Evolutionary conservation across 53 echinoderm and acorn worm genomes (phyloP).

Genomic region (Crossaster papposus): DNA sequence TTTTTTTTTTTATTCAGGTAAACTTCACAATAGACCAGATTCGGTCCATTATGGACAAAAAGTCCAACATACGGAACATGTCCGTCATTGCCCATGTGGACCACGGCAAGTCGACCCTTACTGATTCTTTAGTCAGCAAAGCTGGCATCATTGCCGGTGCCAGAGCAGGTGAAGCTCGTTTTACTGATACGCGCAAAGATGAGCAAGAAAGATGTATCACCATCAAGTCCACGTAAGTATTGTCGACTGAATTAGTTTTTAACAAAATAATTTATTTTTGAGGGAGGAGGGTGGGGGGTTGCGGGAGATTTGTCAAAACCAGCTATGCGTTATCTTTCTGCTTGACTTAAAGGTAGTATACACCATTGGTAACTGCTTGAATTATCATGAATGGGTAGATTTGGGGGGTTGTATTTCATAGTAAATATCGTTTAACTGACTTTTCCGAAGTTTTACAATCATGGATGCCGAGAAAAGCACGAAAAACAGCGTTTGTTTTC

Average conservation of each 20-base stretch:
- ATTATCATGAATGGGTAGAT: too few species aligned
- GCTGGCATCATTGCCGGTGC: constrained; percentile 87
- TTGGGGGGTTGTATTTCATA: too few species aligned
- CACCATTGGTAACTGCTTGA: too few species aligned
- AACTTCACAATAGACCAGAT: constrained; percentile 98
- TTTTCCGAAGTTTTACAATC: too few species aligned
- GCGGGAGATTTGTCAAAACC: background rate
- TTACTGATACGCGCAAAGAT: constrained; percentile 95
- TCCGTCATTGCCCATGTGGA: constrained; percentile 99
- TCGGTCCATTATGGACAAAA: constrained; percentile 97
- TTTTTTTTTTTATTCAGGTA: constrained; percentile 68
- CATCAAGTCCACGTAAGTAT: constrained; percentile 97
- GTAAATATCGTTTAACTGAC: too few species aligned
- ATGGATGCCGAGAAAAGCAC: too few species aligned
- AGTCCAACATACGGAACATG: constrained; percentile 94
- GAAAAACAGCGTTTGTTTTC: too few species aligned
- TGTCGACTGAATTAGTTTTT: background rate
- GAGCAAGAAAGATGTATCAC: constrained; percentile 97
- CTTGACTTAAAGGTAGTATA: too few species aligned
- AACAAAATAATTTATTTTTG: background rate
- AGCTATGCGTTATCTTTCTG: too few species aligned
- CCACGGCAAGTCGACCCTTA: constrained; percentile 96
- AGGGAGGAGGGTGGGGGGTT: background rate
- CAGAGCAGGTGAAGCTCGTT: constrained; percentile 89
- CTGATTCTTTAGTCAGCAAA: constrained; percentile 92